Percentiles rank a stretch among this genome's conserved stretches.
Conservation (phyloP, 2,113 vertebrate genomes). For the Lepidothrix coronata region DNA sequence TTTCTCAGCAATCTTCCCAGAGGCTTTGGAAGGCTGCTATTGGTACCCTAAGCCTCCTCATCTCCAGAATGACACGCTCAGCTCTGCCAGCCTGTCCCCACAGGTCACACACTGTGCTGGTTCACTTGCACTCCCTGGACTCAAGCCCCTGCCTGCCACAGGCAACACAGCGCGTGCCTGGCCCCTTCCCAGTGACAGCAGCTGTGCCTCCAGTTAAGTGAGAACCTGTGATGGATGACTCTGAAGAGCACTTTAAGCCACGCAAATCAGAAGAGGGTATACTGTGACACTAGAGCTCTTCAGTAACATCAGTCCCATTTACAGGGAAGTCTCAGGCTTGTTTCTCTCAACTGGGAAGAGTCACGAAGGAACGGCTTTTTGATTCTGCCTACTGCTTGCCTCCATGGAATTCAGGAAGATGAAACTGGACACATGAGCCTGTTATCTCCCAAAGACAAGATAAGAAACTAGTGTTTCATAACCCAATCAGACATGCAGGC, state of each 20-base stretch:
- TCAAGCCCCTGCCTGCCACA: neutral
- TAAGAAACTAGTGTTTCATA: neutral
- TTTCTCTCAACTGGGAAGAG: neutral
- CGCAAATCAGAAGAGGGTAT: neutral
- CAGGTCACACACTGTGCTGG: fast-evolving
- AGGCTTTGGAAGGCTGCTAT: neutral
- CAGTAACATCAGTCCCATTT: neutral
- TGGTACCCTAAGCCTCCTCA: neutral
- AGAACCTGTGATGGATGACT: neutral
- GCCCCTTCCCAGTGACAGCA: neutral
- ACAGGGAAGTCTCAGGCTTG: neutral
- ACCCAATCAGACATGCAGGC: neutral
- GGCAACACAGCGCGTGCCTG: fast-evolving
- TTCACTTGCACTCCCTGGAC: neutral
- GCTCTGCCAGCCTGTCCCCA: neutral
- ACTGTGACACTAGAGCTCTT: neutral
- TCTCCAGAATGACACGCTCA: neutral
- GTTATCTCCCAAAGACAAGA: neutral
- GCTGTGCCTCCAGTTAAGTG: neutral
- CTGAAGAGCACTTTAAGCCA: neutral
- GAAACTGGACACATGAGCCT: neutral
- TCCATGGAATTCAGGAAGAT: neutral
- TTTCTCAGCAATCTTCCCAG: neutral
- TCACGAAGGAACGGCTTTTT: neutral
- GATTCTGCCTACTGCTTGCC: neutral